Evolutionary conservation across 2,797 vertebrate species (phyloP), one percentile per base, ranked within the genome.

Genomic region (Helarctos malayanus): DNA sequence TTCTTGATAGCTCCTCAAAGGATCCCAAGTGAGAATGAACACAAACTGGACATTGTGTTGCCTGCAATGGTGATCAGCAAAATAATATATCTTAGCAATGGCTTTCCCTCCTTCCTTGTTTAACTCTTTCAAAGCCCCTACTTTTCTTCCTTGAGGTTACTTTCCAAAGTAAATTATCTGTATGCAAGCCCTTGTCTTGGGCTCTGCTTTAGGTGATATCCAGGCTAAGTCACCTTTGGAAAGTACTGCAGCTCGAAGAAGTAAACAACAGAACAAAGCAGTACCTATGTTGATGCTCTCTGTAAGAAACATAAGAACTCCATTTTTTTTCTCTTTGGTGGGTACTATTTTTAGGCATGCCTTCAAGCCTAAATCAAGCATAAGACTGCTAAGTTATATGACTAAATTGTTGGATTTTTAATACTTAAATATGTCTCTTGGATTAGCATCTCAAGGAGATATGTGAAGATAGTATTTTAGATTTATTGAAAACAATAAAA

Each of bases 401-500:
- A 79, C 21, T 86, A 87, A 94, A 83, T 59, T 52, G 27, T 76
- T 89, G 41, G 21, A 27, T 63, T 95, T 87, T 90, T 87, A 91
- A 89, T 68, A 83, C 23, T 76, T 68, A 76, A 85, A n/a, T 78
- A 68, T 35, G 19, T 87, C 21, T 79, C 41, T 85, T 69, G 6
- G 69, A 65, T 89, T 93, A 89, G 35, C 94, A 85, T 47, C n/a
- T 65, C 89, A 85, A 96, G 47, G 61, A 90, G 7, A 69, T 78
- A 78, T 14, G 11, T 63, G 13, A 93, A 73, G 32, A 75, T 13
- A 54, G 25, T 63, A 93, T 92, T 92, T 89, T 69, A 82, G n/a
- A 83, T 65, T 61, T 63, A 79, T 29, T 52, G 23, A 83, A 93
- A 96, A 93, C 21, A 91, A 56, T 75, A 79, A 95, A 80, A 89